A percentile compares a stretch with the other conserved stretches of the same genome.
Evolutionary conservation across 2,797 vertebrate genomes (phyloP).

Genomic region (Cottoperca gobio): DNA sequence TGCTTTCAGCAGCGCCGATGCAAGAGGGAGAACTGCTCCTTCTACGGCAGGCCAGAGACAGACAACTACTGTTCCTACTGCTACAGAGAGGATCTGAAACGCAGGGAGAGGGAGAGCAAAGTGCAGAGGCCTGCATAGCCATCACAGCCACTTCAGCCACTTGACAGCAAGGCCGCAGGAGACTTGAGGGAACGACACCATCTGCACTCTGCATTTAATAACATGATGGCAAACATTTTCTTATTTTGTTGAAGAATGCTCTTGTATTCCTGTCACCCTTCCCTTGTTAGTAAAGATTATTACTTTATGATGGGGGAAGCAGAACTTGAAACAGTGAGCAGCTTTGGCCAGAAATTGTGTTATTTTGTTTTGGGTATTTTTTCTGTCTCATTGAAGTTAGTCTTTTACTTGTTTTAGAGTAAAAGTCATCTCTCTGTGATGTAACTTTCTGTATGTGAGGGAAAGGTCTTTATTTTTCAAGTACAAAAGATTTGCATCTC

Average conservation of each 20-base stretch:
- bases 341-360: constrained; percentile 86
- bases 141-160: constrained; percentile 66
- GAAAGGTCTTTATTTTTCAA: constrained; percentile 79
- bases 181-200: constrained; percentile 68
- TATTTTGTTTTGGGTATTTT: constrained; percentile 57
- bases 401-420: constrained; percentile 91
- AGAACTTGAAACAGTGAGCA: constrained; percentile 86
- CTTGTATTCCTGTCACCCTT: constrained; percentile 78
- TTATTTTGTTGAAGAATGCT: constrained; percentile 81
- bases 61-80: constrained; percentile 99
- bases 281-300: constrained; percentile 77
- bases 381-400: constrained; percentile 75
- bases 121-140: constrained; percentile 91
- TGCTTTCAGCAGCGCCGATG: constrained; percentile 96
- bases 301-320: constrained; percentile 79
- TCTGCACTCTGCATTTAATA: constrained; percentile 78
- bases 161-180: constrained; percentile 63
- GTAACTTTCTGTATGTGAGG: constrained; percentile 79
- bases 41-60: constrained; percentile 96
- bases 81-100: constrained; percentile 97
- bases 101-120: constrained; percentile 93
- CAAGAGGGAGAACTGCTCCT: constrained; percentile 97
- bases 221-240: constrained; percentile 77
- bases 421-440: constrained; percentile 83
- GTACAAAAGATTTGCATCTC: constrained; percentile 74